Evolutionary conservation across 2,888 invertebrate genomes (phyloP).

Genomic region (Metellina segmentata): DNA sequence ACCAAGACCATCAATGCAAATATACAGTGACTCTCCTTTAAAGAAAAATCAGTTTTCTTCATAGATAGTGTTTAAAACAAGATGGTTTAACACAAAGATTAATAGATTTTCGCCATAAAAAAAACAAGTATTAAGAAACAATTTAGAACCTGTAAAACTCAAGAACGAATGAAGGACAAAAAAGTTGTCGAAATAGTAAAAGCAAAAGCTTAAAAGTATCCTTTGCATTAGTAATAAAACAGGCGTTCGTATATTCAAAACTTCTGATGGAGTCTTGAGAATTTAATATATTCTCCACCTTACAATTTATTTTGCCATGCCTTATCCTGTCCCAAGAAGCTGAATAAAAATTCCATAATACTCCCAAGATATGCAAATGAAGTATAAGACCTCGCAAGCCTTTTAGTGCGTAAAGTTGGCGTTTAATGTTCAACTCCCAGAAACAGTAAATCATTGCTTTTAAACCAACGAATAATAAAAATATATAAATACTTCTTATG

Average conservation of each 20-base stretch:
- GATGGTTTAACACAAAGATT: no score
- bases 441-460: constrained; percentile 70
- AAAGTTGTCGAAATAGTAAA: not conserved
- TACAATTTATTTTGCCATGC: constrained; percentile 68
- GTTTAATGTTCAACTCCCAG: constrained; percentile 56
- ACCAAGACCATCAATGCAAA: no score
- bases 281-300: constrained; percentile 65
- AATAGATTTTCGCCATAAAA: no score
- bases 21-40: no score
- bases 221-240: constrained; percentile 14
- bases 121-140: no score
- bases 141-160: no score
- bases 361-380: constrained; percentile 73
- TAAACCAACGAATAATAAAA: constrained; percentile 31
- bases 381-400: constrained; percentile 29
- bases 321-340: constrained; percentile 66
- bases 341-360: constrained; percentile 75
- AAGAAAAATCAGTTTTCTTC: no score
- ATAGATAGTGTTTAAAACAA: no score
- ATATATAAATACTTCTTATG: not conserved
- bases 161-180: not conserved
- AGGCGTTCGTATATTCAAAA: constrained; percentile 11
- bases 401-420: constrained; percentile 61
- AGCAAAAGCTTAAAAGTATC: not conserved
- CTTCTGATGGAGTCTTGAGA: constrained; percentile 27